Base-by-base conservation (phyloP, 92 coral and sea anemone species). In the Umimayanthus chanpuru region DNA sequence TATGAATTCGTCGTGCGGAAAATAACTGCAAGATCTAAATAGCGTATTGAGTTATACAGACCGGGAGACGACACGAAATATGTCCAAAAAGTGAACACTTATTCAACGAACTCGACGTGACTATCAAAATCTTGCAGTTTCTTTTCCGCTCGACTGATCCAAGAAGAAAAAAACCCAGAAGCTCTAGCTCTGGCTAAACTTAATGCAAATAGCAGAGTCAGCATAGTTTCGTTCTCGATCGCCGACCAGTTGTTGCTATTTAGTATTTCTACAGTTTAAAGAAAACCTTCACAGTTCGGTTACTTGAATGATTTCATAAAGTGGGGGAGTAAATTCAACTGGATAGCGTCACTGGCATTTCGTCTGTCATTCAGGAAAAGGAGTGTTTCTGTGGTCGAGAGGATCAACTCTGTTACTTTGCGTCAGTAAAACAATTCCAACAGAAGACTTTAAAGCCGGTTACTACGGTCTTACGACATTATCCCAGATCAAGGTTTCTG, bases 131-230 rank as follows among this genome's bases (percentile, higher is more conserved):
- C 20, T 53, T 12, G 58, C 58, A 53, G 12, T 53, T 11, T 53
- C 49, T 53, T 53, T 53, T 53, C 58, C 20, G 20, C 20, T 53
- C 20, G 4, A 53, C 58, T 2, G 20, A 53, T 15, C 14, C 18
- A 53, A 53, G 11, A 53, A 18, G 58, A 12, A 53, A 53, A n/a
- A 47, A 47, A 12, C n/a, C n/a, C 12, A 15, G 20, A 1, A 53
- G 4, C 4, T 16, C 4, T 11, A 3, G 12, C 20, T 21, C 4
- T 40, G 64, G 76, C 29, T 28, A 74, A 76, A 93, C 93, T 90
- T 93, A 93, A 93, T 81, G 90, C 90, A 85, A 93, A 90, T 6
- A 90, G 86, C 50, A 93, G 78, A 49, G 92, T 90, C 68, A 92
- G 79, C 94, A 90, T 92, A 61, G 66, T 75, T 80, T 76, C 67